Base-by-base conservation (phyloP, 2,888 invertebrate genomes). In the Nesidiocoris tenuis region DNA sequence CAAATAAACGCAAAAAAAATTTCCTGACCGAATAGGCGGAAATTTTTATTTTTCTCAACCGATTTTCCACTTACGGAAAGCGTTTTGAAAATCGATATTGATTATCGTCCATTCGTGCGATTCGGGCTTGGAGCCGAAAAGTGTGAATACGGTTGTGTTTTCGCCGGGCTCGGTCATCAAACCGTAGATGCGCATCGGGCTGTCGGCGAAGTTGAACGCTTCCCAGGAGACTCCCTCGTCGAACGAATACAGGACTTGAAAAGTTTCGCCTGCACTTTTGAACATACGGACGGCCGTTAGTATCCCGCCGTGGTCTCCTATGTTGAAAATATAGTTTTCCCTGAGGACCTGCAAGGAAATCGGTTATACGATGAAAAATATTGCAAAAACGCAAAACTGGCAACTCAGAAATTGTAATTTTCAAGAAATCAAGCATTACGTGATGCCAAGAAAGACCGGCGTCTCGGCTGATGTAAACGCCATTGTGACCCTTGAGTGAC, bases 141-240 rank as follows among this genome's bases (percentile, higher is more conserved):
- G 88, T 0, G 95, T 95, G 82, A 96, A 95, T 0, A 93, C 89
- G 0, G 95, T 94, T 0, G 95, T 94, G 82, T 94, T 95, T 83
- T 95, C 94, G n/a, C 95, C 95, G 0, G 96, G 95, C 82, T 96
- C 95, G 0, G 95, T 96, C 90, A 96, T 93, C 18, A 96, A 84
- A 7, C 95, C 95, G 83, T 95, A 94, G n/a, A 96, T 89, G 74
- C 90, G 87, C 16, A 96, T 87, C 82, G 91, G 90, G 77, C 90
- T 88, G 24, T 88, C 87, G 80, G 89, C 88, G 81, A 92, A 91
- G 82, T 90, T 89, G 81, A 90, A 88, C 25, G 87, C 86, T 76
- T 88, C 86, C 95, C 95, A 96, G 18, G 88, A 90, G 82, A 90
- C 89, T 39, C 95, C 95, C 83, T 95, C 94, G 82, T 96, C 92